A percentile compares a stretch with the other conserved stretches of the same genome.
phyloP scores from a whole-genome alignment of 2,113 vertebrate species.

The Numenius arquata region DNA sequence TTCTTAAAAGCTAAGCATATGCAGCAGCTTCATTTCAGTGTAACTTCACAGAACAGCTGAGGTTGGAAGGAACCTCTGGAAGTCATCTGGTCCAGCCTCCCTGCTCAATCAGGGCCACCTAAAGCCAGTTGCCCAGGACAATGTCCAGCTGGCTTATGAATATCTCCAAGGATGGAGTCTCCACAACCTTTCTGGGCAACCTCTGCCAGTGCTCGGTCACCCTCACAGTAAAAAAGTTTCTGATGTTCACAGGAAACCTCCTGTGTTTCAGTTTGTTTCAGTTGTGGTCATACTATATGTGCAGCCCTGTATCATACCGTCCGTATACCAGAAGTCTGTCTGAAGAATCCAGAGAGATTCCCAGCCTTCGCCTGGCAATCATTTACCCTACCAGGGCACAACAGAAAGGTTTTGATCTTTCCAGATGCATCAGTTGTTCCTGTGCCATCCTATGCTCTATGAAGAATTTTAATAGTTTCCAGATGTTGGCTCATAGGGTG shows the following conservation, averaged over 20 bases:
- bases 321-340: background rate
- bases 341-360: background rate
- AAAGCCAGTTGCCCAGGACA: background rate
- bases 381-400: background rate
- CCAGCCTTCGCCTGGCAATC: background rate
- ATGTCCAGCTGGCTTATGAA: background rate
- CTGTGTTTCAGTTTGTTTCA: background rate
- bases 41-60: background rate
- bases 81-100: background rate
- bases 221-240: background rate
- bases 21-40: background rate
- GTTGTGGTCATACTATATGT: rapidly evolving
- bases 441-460: background rate
- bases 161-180: background rate
- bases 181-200: background rate
- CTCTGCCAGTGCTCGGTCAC: background rate
- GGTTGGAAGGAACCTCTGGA: background rate
- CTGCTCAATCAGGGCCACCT: background rate
- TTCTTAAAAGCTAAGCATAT: background rate
- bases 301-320: background rate
- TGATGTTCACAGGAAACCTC: background rate
- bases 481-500: background rate
- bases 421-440: background rate
- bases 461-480: background rate
- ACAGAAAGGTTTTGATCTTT: background rate